Percentiles rank a stretch among this genome's conserved stretches.
Conservation (phyloP, 2,888 invertebrate genomes). For the Cataglyphis albicans region DNA sequence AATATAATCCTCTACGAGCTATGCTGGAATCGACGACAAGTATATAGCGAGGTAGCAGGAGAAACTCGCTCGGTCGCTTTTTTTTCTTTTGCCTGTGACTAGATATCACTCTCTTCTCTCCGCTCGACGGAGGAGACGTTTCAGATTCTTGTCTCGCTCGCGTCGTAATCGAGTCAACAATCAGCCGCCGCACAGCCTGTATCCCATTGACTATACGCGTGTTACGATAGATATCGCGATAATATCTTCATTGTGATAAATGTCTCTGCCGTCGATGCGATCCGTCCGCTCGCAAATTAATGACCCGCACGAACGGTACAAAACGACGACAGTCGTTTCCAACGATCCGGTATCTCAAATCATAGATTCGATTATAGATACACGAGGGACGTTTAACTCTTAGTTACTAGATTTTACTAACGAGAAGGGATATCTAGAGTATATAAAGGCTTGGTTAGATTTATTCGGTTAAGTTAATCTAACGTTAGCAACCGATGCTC, state of each 20-base stretch:
- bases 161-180: conserved; percentile 47
- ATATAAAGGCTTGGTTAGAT: neutral
- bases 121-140: conserved; percentile 30
- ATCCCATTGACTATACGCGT: conserved; percentile 29
- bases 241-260: conserved; percentile 56
- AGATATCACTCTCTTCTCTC: conserved; percentile 33
- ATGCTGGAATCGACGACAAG: conserved; percentile 1
- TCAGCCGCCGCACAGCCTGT: conserved; percentile 24
- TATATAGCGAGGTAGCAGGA: neutral
- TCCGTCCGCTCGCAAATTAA: conserved; percentile 48
- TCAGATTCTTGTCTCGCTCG: conserved; percentile 30
- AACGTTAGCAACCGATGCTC: neutral
- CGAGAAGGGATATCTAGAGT: neutral
- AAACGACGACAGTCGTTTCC: conserved; percentile 22
- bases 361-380: conserved; percentile 32
- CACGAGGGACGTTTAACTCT: neutral
- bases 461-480: neutral
- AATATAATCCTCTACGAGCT: neutral
- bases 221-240: conserved; percentile 51
- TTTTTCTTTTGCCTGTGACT: neutral
- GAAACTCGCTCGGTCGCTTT: conserved; percentile 26
- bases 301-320: conserved; percentile 13
- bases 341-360: conserved; percentile 33
- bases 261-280: conserved; percentile 18
- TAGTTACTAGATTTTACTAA: conserved; percentile 13